Evolutionary conservation across 35 echinoderm and acorn worm genomes (phyloP).

Genomic region (Strongylocentrotus purpuratus): DNA sequence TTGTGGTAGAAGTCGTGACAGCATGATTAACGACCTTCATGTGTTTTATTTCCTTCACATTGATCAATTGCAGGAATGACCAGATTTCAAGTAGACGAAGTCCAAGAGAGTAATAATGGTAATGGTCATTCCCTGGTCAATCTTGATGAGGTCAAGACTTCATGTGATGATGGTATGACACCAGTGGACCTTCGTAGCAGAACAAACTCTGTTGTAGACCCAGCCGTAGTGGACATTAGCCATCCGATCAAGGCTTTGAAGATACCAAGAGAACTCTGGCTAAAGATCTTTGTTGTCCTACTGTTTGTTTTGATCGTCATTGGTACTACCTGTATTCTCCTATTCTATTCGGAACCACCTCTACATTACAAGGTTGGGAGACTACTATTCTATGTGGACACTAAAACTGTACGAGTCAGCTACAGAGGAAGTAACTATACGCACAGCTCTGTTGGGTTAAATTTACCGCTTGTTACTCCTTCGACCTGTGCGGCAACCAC

Average conservation of each 20-base stretch:
- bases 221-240: conserved; percentile 52
- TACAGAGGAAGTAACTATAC: conserved; percentile 51
- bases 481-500: conserved; percentile 59
- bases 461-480: conserved; percentile 51
- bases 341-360: conserved; percentile 63
- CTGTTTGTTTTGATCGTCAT: conserved; percentile 57
- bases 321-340: conserved; percentile 57
- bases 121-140: conserved; percentile 37
- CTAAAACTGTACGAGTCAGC: conserved; percentile 46
- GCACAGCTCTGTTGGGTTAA: conserved; percentile 44
- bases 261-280: conserved; percentile 57
- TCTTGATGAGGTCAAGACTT: neutral
- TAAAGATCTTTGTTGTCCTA: conserved; percentile 49
- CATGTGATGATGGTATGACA: conserved; percentile 24
- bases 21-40: no score
- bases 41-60: neutral
- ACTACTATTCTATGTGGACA: conserved; percentile 48
- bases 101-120: neutral
- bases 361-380: conserved; percentile 59
- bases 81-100: conserved; percentile 32
- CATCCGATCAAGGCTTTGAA: conserved; percentile 58
- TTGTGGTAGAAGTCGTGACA: no score
- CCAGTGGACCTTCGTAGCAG: conserved; percentile 19
- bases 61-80: neutral
- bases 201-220: conserved; percentile 39